Base-by-base conservation (phyloP, 2,113 vertebrate genomes). In the Chrysochloris asiatica region DNA sequence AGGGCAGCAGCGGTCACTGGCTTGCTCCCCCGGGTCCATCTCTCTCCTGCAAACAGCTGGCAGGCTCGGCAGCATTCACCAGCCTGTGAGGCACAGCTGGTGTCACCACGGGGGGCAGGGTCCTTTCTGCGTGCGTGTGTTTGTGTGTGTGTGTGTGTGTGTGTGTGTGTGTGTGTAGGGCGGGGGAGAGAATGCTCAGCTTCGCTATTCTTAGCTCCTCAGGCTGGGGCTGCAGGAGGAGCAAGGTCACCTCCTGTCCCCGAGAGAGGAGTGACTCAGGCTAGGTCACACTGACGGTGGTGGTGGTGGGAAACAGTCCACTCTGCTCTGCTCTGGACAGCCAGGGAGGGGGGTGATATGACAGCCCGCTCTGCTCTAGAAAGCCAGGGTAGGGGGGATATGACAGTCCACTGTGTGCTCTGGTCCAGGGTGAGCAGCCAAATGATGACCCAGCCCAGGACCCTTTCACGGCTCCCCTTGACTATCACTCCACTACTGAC, bases 201-300 rank as follows among this genome's bases (percentile, higher is more conserved):
- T 41, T n/a, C 47, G 75, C 41, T 83, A 59, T 86, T 92, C 79
- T 85, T 76, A 85, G 85, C 83, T 76, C 56, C 24, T 6, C 2
- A 0, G 83, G 17, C 79, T 71, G 30, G 36, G 33, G 14, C 48
- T 6, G 6, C 10, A 2, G 33, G 59, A 50, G n/a, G n/a, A 33
- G 41, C 75, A 88, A 90, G 71, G 92, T 93, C 88, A 88, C 71
- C 28, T 78, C 52, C 36, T 12, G 41, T 90, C 36, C n/a, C 47
- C 0, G 0, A 17, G 80, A 82, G 41, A 92, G 54, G 78, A 61
- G 33, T 45, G 63, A 52, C 59, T 86, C 50, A 26, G 28, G 11
- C 22, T 24, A 7, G 6, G 65, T 30, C 11, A 2, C 0, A 0
- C 28, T 17, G 38, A 48, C 2, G 1, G 76, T 61, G 48, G 17